Evolutionary conservation across 2,888 invertebrate genomes (phyloP).

Genomic region (Drosophila sordidula): DNA sequence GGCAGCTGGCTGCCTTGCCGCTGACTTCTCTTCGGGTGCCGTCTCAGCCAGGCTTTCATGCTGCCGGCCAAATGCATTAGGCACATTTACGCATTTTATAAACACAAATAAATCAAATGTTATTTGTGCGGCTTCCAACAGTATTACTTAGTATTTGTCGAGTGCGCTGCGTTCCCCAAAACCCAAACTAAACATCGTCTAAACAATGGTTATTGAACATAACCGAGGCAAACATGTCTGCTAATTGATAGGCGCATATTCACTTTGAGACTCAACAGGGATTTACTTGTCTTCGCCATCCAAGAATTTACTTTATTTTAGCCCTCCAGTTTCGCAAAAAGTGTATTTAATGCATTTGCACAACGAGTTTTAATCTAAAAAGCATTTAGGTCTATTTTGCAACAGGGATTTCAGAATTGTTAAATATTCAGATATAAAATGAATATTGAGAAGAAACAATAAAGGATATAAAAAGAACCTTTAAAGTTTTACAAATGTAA

Average conservation of each 20-base stretch:
- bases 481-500: too few species aligned
- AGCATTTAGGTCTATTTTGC: too few species aligned
- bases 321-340: too few species aligned
- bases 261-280: not conserved
- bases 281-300: not conserved
- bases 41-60: constrained; percentile 2
- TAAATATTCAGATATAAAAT: too few species aligned
- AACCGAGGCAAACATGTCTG: not conserved
- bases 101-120: constrained; percentile 62
- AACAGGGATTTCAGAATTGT: too few species aligned
- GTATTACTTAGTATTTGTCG: not conserved
- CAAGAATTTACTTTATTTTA: too few species aligned
- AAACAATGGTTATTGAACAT: too few species aligned
- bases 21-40: constrained; percentile 5
- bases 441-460: too few species aligned
- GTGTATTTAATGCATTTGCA: too few species aligned
- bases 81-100: constrained; percentile 59
- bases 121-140: constrained; percentile 41
- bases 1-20: constrained; percentile 4
- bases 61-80: constrained; percentile 56
- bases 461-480: too few species aligned
- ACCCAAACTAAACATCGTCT: not conserved
- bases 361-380: too few species aligned
- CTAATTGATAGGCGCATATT: not conserved
- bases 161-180: not conserved